Evolutionary conservation across 2,888 invertebrate genomes (phyloP).

Genomic region (Protophormia terraenovae): DNA sequence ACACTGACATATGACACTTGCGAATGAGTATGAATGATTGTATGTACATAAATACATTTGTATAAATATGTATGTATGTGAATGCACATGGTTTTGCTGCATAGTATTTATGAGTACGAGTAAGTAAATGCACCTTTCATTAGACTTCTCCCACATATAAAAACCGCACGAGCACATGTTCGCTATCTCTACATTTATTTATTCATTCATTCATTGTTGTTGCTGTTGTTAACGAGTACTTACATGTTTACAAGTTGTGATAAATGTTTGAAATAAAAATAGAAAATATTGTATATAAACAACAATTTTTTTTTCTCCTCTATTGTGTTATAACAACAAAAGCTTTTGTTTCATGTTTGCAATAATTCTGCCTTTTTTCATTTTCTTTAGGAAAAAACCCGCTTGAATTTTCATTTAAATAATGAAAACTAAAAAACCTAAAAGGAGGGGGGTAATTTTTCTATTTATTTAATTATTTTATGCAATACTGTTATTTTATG

Average conservation of each 20-base stretch:
- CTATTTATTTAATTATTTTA: not conserved
- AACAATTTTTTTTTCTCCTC: conserved; percentile 6
- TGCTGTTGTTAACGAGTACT: too few relatives aligned
- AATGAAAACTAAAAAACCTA: not conserved
- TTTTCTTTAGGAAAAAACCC: conserved; percentile 6
- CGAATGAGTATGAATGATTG: not conserved
- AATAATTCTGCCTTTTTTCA: conserved; percentile 22
- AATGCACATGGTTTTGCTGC: conserved; percentile 25
- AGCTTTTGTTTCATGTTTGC: conserved; percentile 40
- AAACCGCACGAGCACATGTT: conserved; percentile 35
- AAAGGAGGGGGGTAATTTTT: conserved; percentile 45
- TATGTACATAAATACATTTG: too few relatives aligned
- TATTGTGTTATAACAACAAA: not conserved
- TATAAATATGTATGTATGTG: too few relatives aligned
- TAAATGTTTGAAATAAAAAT: conserved; percentile 11
- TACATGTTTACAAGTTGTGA: conserved; percentile 50
- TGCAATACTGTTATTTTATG: conserved; percentile 50
- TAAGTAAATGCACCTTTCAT: conserved; percentile 43
- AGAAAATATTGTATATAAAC: conserved; percentile 3
- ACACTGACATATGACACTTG: conserved; percentile 25
- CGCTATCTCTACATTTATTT: not conserved
- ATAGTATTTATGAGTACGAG: not conserved
- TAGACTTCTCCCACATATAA: conserved; percentile 55
- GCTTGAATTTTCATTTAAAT: conserved; percentile 27
- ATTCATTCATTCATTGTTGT: conserved; percentile 5